Evolutionary conservation across 35 echinoderm and acorn worm species (phyloP).

Genomic region (Ophiothrix spiculata): DNA sequence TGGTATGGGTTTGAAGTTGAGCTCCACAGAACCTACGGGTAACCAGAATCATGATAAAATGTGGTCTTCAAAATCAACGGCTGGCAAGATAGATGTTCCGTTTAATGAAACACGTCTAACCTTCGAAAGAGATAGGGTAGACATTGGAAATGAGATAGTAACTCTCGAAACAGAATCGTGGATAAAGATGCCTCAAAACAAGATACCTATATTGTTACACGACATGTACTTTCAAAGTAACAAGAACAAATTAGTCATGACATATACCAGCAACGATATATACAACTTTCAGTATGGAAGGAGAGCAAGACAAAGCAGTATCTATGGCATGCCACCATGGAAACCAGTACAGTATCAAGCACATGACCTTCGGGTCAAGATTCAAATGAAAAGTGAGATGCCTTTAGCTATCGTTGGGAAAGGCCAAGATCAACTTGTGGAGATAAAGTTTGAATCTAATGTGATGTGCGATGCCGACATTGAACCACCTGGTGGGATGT

Average conservation of each 20-base stretch:
- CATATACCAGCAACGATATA: background rate
- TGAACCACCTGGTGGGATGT: background rate
- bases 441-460: background rate
- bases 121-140: background rate
- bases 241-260: background rate
- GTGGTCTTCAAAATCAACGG: background rate
- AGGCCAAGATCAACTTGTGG: background rate
- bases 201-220: background rate
- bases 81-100: background rate
- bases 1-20: slow-evolving; percentile 12
- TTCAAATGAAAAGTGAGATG: background rate
- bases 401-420: background rate
- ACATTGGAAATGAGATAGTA: too few species aligned
- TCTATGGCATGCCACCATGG: background rate
- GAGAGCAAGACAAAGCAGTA: background rate
- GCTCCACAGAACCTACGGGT: background rate
- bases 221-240: background rate
- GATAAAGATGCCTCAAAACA: background rate
- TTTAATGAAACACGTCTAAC: background rate
- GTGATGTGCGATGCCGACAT: background rate
- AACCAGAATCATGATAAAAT: background rate
- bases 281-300: background rate
- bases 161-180: background rate
- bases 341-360: background rate
- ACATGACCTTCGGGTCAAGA: background rate